Percentiles rank a stretch among this genome's conserved stretches.
phyloP scores from a whole-genome alignment of 2,797 vertebrate species.

The Gymnocypris eckloni region DNA sequence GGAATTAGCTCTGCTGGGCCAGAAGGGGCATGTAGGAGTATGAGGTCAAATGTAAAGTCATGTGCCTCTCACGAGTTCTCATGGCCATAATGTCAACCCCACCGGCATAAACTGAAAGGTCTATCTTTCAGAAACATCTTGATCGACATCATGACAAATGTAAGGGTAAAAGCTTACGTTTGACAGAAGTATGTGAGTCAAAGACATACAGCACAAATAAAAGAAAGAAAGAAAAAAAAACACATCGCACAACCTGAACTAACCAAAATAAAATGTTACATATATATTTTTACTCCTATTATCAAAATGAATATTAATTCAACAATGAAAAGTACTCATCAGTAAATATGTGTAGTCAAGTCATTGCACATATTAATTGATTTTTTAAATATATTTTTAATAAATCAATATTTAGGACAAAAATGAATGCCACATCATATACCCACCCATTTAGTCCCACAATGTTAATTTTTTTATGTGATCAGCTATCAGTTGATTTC shows the following conservation, averaged over 20 bases:
- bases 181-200: not conserved
- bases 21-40: conserved; percentile 47
- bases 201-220: not conserved
- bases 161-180: conserved; percentile 7
- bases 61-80: conserved; percentile 32
- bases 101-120: not conserved
- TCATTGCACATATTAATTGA: too few relatives aligned
- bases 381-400: not conserved
- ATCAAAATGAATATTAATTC: too few relatives aligned
- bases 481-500: not conserved
- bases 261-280: not conserved
- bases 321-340: too few relatives aligned
- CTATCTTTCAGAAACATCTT: not conserved
- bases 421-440: not conserved
- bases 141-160: not conserved
- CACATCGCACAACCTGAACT: not conserved
- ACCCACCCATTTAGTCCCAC: not conserved
- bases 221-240: not conserved
- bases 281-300: too few relatives aligned
- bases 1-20: conserved; percentile 24
- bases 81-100: conserved; percentile 34
- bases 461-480: not conserved
- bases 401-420: not conserved
- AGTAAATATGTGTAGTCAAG: too few relatives aligned
- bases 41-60: conserved; percentile 47